Evolutionary conservation across 2,888 invertebrate genomes (phyloP), one percentile per base, ranked within the genome.

Genomic region (Physocephala rufipes): DNA sequence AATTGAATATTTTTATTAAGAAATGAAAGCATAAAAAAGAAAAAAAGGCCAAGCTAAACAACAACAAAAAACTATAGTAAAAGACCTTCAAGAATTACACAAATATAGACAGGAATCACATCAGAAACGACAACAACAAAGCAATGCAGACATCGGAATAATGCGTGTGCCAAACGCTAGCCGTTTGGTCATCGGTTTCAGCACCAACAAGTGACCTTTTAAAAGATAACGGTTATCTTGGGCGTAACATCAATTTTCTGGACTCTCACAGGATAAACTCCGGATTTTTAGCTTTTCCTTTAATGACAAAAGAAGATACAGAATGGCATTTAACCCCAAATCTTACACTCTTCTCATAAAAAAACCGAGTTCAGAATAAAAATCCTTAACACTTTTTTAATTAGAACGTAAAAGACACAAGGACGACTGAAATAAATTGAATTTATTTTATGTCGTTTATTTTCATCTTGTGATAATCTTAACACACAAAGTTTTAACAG

Each of bases 201-300:
- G 66, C 55, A 55, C 66, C 19, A 66, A 66, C 66, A 66, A 66
- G 66, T 66, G 55, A 53, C 65, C 43, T 28, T 15, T 16, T n/a
- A 49, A 65, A 45, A 1, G 45, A 19, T 43, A 62, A 43, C 43
- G 62, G 45, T 62, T 62, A 62, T 62, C 62, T 62, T 55, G 59
- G 16, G 19, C 26, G 30, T 30, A n/a, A 16, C 59, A 61, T 30
- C n/a, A 26, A 26, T 65, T 51, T 15, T 65, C 30, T 28, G 9
- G 65, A 15, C n/a, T 26, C n/a, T 49, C 16, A 1, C 49, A 16
- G 1, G n/a, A n/a, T 49, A n/a, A n/a, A n/a, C 13, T 49, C 19
- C 5, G 5, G 1, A 5, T 49, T 49, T 15, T 16, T 21, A 5
- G 53, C 21, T 53, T n/a, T n/a, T 53, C 24, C 53, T 53, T n/a